Evolutionary conservation across 2,113 vertebrate genomes (phyloP).

Genomic region (Tinamus guttatus): DNA sequence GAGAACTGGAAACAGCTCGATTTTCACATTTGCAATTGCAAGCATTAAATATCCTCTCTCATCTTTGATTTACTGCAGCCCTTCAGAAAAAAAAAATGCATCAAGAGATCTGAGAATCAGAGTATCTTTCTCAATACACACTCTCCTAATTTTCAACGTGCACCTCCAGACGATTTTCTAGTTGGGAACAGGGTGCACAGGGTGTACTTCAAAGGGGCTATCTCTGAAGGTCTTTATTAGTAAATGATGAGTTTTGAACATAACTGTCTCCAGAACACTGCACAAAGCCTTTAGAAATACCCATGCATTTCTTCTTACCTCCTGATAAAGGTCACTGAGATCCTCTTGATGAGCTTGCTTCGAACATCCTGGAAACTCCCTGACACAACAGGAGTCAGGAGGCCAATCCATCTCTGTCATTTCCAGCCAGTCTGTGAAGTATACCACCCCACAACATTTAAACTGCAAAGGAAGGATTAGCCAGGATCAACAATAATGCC

Average conservation of each 20-base stretch:
- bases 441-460: slow-evolving; percentile 96
- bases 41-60: background rate
- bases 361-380: slow-evolving; percentile 93
- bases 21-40: background rate
- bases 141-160: background rate
- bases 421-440: slow-evolving; percentile 99
- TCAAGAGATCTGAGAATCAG: background rate
- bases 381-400: slow-evolving; percentile 95
- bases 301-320: slow-evolving; percentile 80
- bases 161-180: background rate
- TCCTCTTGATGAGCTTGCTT: slow-evolving; percentile 91
- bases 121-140: background rate
- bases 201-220: no score
- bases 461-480: slow-evolving; percentile 83
- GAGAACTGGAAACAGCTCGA: background rate
- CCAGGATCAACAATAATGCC: slow-evolving; percentile 42
- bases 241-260: background rate
- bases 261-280: background rate
- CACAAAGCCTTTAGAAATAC: background rate
- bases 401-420: slow-evolving; percentile 99
- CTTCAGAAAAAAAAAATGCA: background rate
- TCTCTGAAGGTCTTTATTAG: background rate
- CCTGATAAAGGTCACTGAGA: slow-evolving; percentile 95
- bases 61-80: background rate
- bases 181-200: background rate